Conservation (phyloP, 2,888 invertebrate genomes). For the Thera britannica region DNA sequence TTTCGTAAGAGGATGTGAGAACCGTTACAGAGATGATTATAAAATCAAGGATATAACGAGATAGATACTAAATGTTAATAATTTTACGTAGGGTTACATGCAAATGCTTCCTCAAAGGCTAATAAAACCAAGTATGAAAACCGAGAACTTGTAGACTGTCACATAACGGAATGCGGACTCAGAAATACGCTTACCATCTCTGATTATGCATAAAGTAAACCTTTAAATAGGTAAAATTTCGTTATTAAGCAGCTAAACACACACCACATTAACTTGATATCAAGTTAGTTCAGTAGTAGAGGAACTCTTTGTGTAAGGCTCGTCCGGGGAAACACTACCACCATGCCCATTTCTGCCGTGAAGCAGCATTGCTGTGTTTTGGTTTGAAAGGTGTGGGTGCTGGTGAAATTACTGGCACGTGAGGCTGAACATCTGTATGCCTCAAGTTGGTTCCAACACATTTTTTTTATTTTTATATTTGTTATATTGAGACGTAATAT, state of each 20-base stretch:
- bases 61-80: constrained; percentile 1
- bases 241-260: constrained; percentile 5
- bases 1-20: constrained; percentile 13
- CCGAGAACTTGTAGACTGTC: constrained; percentile 7
- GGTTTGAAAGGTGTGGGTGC: too few relatives aligned
- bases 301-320: too few relatives aligned
- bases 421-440: too few relatives aligned
- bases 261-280: too few relatives aligned
- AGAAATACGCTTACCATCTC: constrained; percentile 46
- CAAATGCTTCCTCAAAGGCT: constrained; percentile 20
- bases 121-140: constrained; percentile 24
- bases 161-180: constrained; percentile 48
- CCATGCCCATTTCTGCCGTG: too few relatives aligned
- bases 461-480: too few relatives aligned
- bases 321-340: too few relatives aligned
- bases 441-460: too few relatives aligned
- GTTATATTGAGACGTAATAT: too few relatives aligned
- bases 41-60: constrained; percentile 7
- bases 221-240: constrained; percentile 37
- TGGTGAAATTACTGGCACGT: too few relatives aligned
- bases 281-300: too few relatives aligned
- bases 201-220: constrained; percentile 50
- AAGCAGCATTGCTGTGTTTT: too few relatives aligned
- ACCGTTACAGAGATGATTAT: constrained; percentile 9
- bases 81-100: background rate